Conservation (phyloP, 2,113 vertebrate genomes). For the Capreolus pygargus region DNA sequence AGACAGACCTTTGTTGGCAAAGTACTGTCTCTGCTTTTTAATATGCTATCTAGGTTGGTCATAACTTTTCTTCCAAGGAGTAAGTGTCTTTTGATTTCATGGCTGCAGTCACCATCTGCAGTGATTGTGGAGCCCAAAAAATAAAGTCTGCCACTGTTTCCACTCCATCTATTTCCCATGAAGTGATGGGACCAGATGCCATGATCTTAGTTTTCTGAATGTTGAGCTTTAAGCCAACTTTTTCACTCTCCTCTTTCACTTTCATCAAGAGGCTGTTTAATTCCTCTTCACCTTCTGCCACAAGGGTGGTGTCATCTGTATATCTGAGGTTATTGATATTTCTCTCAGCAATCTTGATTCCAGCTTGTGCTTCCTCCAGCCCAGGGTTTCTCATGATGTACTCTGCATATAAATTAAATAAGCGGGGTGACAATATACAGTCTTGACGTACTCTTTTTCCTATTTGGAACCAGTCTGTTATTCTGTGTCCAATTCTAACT, state of each 20-base stretch:
- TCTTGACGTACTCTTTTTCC: background rate
- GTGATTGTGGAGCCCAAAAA: accelerated
- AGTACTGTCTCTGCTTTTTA: background rate
- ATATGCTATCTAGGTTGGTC: background rate
- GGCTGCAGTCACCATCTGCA: background rate
- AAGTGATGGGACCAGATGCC: background rate
- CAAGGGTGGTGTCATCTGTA: background rate
- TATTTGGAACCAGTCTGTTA: background rate
- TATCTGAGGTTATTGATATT: background rate
- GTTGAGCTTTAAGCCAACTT: background rate
- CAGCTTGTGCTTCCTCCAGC: background rate
- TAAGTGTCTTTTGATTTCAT: background rate
- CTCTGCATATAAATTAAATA: background rate
- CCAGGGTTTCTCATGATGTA: background rate
- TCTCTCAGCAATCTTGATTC: background rate
- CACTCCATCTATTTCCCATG: background rate
- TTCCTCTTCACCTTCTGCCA: background rate
- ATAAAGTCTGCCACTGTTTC: background rate
- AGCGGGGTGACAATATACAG: background rate
- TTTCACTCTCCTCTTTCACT: background rate
- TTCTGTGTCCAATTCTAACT: background rate
- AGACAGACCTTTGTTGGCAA: background rate
- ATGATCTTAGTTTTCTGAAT: background rate
- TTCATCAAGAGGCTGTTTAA: too few relatives aligned
- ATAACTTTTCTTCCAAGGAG: background rate